These are phyloP conservation scores for Drosophila peninsularis DNA, from an alignment of 2,888 invertebrate species.

Conservation along the genomic window DNA sequence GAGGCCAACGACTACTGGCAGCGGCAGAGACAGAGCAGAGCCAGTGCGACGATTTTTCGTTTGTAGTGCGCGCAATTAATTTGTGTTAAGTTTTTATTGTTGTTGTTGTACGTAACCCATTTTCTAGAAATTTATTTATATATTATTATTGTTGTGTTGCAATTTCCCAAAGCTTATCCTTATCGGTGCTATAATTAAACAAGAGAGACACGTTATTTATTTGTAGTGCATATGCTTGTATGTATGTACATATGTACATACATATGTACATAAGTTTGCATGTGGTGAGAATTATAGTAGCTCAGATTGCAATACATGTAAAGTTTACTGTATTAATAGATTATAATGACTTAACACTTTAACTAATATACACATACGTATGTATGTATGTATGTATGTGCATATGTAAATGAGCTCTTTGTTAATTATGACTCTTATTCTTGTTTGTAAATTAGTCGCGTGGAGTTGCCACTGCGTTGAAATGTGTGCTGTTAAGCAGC, in stretches of 20 bases:
- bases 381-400: neutral
- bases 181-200: conserved; percentile 51
- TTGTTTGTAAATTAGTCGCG: conserved; percentile 46
- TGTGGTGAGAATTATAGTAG: too few relatives aligned
- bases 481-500: conserved; percentile 37
- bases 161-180: conserved; percentile 54
- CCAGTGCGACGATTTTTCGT: conserved; percentile 41
- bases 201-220: conserved; percentile 20
- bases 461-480: conserved; percentile 51
- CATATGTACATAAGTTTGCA: neutral
- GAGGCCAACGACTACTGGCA: conserved; percentile 41
- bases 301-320: neutral
- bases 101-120: conserved; percentile 52
- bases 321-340: conserved; percentile 31
- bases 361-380: conserved; percentile 9
- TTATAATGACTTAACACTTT: conserved; percentile 53
- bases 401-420: conserved; percentile 33
- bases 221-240: too few relatives aligned
- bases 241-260: neutral
- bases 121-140: conserved; percentile 56
- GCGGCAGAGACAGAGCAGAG: conserved; percentile 21
- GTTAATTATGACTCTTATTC: conserved; percentile 49
- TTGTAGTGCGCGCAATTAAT: conserved; percentile 68
- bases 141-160: conserved; percentile 32
- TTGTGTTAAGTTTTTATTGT: conserved; percentile 59